Base-by-base conservation (phyloP, 2,113 vertebrate genomes). In the Pachyramphus minor region DNA sequence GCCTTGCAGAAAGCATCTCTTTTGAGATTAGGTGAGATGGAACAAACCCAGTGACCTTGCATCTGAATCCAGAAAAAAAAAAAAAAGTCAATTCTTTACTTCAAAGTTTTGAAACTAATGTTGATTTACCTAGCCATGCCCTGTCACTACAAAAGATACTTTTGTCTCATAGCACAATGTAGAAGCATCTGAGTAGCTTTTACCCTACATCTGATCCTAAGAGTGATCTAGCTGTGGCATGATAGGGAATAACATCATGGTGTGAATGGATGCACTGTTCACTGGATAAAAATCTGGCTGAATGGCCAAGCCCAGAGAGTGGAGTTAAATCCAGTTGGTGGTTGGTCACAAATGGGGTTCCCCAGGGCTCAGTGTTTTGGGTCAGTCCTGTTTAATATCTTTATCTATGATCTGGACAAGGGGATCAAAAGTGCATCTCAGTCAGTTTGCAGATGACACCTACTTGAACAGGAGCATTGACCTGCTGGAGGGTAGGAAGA, bases 401-500 rank as follows among this genome's bases (percentile, higher is more conserved):
- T 62, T 60, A 63, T 63, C 1, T 0, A 35, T 49, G 31, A 49
- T 35, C 20, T 76, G 45, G 16, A 55, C 55, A 18, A 76, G 71
- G 21, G 8, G 25, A 55, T 35, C 0, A 0, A n/a, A n/a, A 47
- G 62, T 47, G 30, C 4, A 41, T 35, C 25, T 55, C 55, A 35
- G 13, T 23, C n/a, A 53, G 39, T 47, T 55, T 68, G 24, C n/a
- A 31, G 53, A 8, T 53, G 20, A 45, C 53, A 60, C 45, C 10
- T 22, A 2, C 6, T 45, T n/a, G 60, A 33, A 12, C 19, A 20
- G 37, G 22, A 8, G 8, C 17, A 19, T 44, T 67, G 58, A 45
- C 14, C 77, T 60, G 0, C 31, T 74, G 44, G 68, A 33, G 14
- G 14, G 12, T 27, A 33, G 31, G 42, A 50, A 37, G 22, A 37